Evolutionary conservation across 2,888 invertebrate genomes (phyloP), one percentile per base, ranked within the genome.

Genomic region (Eilema griseolum): DNA sequence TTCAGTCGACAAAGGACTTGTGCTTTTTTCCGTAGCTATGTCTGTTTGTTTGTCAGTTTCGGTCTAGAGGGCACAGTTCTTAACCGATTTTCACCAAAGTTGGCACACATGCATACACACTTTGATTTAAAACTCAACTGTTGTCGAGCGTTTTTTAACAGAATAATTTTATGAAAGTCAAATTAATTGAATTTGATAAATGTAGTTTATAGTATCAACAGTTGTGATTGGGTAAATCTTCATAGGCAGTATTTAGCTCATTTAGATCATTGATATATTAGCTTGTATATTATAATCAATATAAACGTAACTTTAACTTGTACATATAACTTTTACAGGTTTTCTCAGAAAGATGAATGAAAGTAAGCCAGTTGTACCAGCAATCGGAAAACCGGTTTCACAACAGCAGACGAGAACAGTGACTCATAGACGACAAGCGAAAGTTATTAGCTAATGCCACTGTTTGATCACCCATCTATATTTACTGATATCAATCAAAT

Each of bases 401-500:
- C 12, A 41, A 60, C 66, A 26, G n/a, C 26, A 37, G 59, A 24
- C 37, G 37, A 20, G 14, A 14, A 14, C 3, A 28, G 33, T 65
- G 59, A 60, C 26, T 66, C 66, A 66, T 59, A 26, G 20, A 12
- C 10, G 57, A 33, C 59, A 37, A 66, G 66, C 59, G 41, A 60
- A 66, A 59, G 66, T 66, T 60, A 41, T 33, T 28, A 11, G 28
- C 28, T 52, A 63, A 63, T 63, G 10, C 46, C 26, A 46, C 16
- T 46, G 11, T 46, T 12, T 7, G n/a, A 64, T 14, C 11, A n/a
- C 12, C 4, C 12, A 41, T 11, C 0, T 63, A 16, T 64, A n/a
- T 16, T 20, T 24, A 33, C 8, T 8, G 31, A 33, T 33, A 33
- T 33, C 31, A 33, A 33, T 33, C 31, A 33, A 33, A n/a, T n/a